phyloP scores from a whole-genome alignment of 2,888 invertebrate genomes.

The Oxycera nigricornis region DNA sequence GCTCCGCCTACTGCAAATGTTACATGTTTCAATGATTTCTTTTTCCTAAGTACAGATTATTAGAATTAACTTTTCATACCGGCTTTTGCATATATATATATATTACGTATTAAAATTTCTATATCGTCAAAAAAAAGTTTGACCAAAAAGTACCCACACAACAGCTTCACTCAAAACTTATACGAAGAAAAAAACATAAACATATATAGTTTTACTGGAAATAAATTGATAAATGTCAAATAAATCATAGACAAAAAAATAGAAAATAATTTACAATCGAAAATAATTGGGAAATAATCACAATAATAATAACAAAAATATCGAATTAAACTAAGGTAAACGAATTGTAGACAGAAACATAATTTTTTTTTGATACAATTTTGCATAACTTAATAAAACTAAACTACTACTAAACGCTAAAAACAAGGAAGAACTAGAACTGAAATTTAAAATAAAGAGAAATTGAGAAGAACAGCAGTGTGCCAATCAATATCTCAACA shows the following conservation, averaged over 20 bases:
- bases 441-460: background rate
- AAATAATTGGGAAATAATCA: constrained; percentile 5
- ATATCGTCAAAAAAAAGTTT: too few species aligned
- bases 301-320: constrained; percentile 1
- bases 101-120: background rate
- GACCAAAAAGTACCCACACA: background rate
- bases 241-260: background rate
- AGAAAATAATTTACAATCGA: constrained; percentile 6
- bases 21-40: background rate
- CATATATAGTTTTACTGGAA: background rate
- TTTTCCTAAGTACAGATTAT: constrained; percentile 1
- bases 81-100: background rate
- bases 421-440: background rate
- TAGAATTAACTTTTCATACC: background rate
- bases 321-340: background rate
- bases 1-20: background rate
- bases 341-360: background rate
- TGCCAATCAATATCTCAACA: constrained; percentile 10
- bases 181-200: background rate
- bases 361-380: background rate
- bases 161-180: background rate
- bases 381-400: background rate
- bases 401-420: background rate
- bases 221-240: background rate
- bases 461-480: background rate